Evolutionary conservation across 2,113 vertebrate species (phyloP).

Genomic region (Globicephala melas): DNA sequence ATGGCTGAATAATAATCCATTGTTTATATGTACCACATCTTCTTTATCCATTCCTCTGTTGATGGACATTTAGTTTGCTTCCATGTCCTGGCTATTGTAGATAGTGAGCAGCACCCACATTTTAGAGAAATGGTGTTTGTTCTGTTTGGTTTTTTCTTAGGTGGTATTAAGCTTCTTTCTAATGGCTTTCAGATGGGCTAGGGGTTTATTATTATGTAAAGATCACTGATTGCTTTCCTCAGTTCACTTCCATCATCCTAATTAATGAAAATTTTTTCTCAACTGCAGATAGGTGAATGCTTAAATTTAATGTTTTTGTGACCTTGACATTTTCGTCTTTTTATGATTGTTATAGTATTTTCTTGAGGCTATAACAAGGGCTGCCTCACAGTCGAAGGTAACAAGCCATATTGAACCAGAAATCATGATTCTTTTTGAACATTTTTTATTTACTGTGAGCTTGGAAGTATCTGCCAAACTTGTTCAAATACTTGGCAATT

Average conservation of each 20-base stretch:
- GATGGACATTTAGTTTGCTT: too few relatives aligned
- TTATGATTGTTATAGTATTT: background rate
- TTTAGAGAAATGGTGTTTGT: background rate
- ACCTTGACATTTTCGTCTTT: constrained; percentile 21
- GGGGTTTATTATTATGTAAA: background rate
- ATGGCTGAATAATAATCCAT: too few relatives aligned
- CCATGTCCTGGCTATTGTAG: too few relatives aligned
- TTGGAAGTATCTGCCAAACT: background rate
- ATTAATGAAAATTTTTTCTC: constrained; percentile 19
- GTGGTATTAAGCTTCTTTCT: background rate
- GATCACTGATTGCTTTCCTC: background rate
- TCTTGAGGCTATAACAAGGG: background rate
- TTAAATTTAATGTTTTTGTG: background rate
- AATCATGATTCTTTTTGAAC: background rate
- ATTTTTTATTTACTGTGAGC: background rate
- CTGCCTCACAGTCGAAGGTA: background rate
- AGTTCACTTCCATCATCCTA: background rate
- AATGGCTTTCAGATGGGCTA: background rate
- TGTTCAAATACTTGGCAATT: background rate
- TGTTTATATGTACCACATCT: too few relatives aligned
- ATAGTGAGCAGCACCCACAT: background rate
- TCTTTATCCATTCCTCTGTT: too few relatives aligned
- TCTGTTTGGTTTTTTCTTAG: background rate
- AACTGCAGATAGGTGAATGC: background rate
- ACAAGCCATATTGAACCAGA: background rate